Conservation (phyloP, 2,113 vertebrate genomes). For the Vanacampus margaritifer region DNA sequence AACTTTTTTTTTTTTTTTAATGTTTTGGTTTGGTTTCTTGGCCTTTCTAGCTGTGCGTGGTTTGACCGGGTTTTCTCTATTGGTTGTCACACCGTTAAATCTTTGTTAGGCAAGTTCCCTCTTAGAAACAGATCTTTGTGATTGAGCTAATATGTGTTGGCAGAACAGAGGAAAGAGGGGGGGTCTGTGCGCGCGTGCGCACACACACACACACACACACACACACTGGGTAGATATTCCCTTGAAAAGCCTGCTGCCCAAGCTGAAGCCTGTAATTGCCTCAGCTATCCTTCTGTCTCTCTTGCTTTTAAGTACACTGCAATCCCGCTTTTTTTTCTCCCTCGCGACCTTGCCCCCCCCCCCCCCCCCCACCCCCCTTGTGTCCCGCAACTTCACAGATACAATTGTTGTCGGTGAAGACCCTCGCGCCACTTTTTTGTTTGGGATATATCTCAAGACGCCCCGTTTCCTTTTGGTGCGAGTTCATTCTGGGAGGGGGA, state of each 20-base stretch:
- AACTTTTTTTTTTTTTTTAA: conserved; percentile 12
- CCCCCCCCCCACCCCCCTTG: background rate
- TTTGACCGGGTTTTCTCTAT: conserved; percentile 19
- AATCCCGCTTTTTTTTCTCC: conserved; percentile 35
- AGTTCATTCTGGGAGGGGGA: conserved; percentile 29
- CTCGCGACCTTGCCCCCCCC: no score
- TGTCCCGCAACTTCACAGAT: conserved; percentile 26
- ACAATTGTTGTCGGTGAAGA: conserved; percentile 48
- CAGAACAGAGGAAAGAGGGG: background rate
- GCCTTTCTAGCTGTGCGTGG: background rate
- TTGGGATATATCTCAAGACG: conserved; percentile 48
- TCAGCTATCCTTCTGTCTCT: conserved; percentile 51
- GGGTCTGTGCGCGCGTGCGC: no score
- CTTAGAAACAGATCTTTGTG: conserved; percentile 28
- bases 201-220: background rate
- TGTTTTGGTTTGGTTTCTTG: conserved; percentile 1
- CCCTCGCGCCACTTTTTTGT: conserved; percentile 28
- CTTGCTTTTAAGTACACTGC: conserved; percentile 43
- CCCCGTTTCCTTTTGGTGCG: conserved; percentile 54
- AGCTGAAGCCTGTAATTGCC: conserved; percentile 74
- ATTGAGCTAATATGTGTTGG: conserved; percentile 42
- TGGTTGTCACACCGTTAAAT: conserved; percentile 6
- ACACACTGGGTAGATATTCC: conserved; percentile 68
- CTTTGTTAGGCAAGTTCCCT: conserved; percentile 23
- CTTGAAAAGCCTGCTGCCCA: conserved; percentile 65